Evolutionary conservation across 2,797 vertebrate species (phyloP).

Genomic region (Gymnothorax reevesii): DNA sequence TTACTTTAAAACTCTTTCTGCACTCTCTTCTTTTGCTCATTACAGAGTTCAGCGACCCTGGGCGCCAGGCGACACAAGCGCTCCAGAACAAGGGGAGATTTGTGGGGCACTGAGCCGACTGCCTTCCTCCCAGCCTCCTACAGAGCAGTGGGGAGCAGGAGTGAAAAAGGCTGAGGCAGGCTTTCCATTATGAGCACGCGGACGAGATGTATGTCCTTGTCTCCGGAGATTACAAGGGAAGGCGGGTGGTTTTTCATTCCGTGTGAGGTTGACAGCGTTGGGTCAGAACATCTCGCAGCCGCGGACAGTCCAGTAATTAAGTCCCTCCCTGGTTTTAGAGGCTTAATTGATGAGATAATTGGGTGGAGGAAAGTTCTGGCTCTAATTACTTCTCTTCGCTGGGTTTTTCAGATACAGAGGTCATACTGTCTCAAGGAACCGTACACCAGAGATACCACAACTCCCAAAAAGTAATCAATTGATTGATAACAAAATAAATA

Average conservation of each 20-base stretch:
- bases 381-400: slow-evolving; percentile 64
- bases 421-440: slow-evolving; percentile 60
- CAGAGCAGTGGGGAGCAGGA: slow-evolving; percentile 8
- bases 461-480: slow-evolving; percentile 60
- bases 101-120: slow-evolving; percentile 39
- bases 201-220: slow-evolving; percentile 47
- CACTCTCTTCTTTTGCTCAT: slow-evolving; percentile 46
- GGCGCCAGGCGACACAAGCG: slow-evolving; percentile 45
- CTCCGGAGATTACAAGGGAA: slow-evolving; percentile 46
- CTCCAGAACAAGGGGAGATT: slow-evolving; percentile 42
- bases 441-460: slow-evolving; percentile 46
- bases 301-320: slow-evolving; percentile 68
- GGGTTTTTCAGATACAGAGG: slow-evolving; percentile 53
- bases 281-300: slow-evolving; percentile 57
- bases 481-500: slow-evolving; percentile 50
- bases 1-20: slow-evolving; percentile 52
- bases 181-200: slow-evolving; percentile 36
- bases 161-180: slow-evolving; percentile 17
- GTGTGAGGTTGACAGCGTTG: slow-evolving; percentile 60
- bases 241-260: slow-evolving; percentile 48
- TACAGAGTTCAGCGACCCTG: slow-evolving; percentile 40
- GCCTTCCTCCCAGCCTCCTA: slow-evolving; percentile 14
- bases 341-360: slow-evolving; percentile 76
- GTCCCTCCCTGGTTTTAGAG: slow-evolving; percentile 61
- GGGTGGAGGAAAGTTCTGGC: slow-evolving; percentile 60